These are phyloP conservation scores for Lathronympha strigana DNA, from an alignment of 2,888 invertebrate genomes.

Conservation along the genomic window DNA sequence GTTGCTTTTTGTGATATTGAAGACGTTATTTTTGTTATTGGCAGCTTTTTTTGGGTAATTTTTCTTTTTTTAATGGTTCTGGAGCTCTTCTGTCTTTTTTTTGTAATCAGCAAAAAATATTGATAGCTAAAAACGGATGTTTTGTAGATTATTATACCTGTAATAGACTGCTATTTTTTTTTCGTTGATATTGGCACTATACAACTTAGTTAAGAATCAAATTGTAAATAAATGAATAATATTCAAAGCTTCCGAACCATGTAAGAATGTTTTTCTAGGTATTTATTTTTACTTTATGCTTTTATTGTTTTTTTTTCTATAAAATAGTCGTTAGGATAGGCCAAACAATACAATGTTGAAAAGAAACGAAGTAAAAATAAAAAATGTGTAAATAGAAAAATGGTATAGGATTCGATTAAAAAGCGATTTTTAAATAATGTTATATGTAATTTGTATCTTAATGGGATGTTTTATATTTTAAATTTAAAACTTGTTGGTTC, in stretches of 20 bases:
- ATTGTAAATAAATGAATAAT: neutral
- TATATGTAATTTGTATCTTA: constrained; percentile 53
- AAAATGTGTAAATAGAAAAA: constrained; percentile 68
- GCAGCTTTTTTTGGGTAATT: constrained; percentile 21
- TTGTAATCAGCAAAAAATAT: no score
- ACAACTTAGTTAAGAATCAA: neutral
- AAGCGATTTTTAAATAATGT: constrained; percentile 55
- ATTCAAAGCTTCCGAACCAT: constrained; percentile 9
- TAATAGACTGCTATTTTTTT: no score
- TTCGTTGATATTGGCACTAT: neutral
- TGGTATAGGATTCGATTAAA: constrained; percentile 54
- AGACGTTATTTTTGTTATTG: constrained; percentile 20
- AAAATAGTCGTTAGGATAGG: constrained; percentile 62
- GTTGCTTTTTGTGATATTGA: constrained; percentile 40
- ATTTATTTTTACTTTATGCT: constrained; percentile 27
- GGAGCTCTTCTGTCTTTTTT: neutral
- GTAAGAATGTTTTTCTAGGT: constrained; percentile 11
- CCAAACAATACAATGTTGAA: constrained; percentile 76
- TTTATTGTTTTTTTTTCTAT: constrained; percentile 35
- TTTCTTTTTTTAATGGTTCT: constrained; percentile 17
- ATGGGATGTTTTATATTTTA: constrained; percentile 49
- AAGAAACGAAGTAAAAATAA: constrained; percentile 75
- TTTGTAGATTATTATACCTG: no score
- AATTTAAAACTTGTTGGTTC: constrained; percentile 46
- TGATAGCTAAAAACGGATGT: no score